Conservation (phyloP, 1,140 invertebrate genomes). For the Leptinotarsa undecemlineata region DNA sequence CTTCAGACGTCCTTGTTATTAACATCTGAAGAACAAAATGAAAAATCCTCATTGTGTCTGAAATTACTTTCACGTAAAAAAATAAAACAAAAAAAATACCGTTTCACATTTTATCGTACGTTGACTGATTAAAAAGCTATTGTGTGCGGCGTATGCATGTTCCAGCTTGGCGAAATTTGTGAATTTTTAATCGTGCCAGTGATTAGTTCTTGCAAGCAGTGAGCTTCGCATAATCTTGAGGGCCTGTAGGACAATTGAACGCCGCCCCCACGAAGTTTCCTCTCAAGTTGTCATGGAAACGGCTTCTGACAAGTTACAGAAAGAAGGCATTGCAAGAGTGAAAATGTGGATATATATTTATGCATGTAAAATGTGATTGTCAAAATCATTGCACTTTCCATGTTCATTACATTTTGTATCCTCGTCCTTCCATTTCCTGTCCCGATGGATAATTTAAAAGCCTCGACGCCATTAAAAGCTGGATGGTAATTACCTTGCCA, state of each 20-base stretch:
- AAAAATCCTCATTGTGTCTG: neutral
- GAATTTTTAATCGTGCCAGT: conserved; percentile 8
- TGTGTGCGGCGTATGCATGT: conserved; percentile 1
- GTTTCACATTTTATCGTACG: neutral
- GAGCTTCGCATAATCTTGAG: neutral
- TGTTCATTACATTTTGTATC: neutral
- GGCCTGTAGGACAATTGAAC: neutral
- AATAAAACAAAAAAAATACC: neutral
- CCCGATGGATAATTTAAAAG: conserved; percentile 12
- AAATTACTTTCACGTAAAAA: conserved; percentile 1
- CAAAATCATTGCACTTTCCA: neutral
- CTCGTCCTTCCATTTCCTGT: neutral
- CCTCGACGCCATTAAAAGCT: neutral
- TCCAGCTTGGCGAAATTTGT: neutral
- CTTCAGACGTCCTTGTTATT: too few relatives aligned
- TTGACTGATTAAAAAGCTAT: conserved; percentile 6
- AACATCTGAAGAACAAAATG: neutral
- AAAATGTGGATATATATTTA: too few relatives aligned
- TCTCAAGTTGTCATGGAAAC: neutral
- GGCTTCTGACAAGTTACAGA: neutral
- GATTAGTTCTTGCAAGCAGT: conserved; percentile 4
- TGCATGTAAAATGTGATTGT: neutral
- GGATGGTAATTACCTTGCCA: conserved; percentile 9
- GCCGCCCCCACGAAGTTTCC: neutral
- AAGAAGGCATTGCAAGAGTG: too few relatives aligned